Evolutionary conservation across 2,888 invertebrate genomes (phyloP).

Genomic region (Pterostichus niger): DNA sequence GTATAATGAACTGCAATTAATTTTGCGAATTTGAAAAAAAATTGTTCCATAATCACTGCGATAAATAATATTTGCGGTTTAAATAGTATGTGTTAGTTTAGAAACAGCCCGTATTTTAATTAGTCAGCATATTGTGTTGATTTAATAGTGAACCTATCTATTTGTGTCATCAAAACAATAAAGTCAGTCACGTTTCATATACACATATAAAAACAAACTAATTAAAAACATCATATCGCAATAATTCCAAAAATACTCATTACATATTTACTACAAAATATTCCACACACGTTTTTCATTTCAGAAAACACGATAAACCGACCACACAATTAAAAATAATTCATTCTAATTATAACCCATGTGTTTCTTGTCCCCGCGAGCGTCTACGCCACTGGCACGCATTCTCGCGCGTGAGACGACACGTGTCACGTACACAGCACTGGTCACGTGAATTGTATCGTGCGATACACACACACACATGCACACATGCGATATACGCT

Average conservation of each 20-base stretch:
- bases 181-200: too few species aligned
- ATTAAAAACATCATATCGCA: too few species aligned
- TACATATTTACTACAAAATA: slow-evolving; percentile 1
- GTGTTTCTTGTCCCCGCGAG: background rate
- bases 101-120: too few species aligned
- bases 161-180: background rate
- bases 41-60: too few species aligned
- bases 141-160: too few species aligned
- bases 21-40: too few species aligned
- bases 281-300: background rate
- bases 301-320: slow-evolving; percentile 1
- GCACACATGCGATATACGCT: background rate
- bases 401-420: slow-evolving; percentile 38
- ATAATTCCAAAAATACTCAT: background rate
- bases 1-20: too few species aligned
- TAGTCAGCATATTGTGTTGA: too few species aligned
- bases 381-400: slow-evolving; percentile 19
- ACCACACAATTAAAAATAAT: slow-evolving; percentile 23
- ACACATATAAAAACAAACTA: too few species aligned
- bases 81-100: too few species aligned
- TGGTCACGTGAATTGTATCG: slow-evolving; percentile 56
- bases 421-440: slow-evolving; percentile 30
- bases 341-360: background rate
- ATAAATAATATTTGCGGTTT: too few species aligned
- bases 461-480: slow-evolving; percentile 12